Base-by-base conservation (phyloP, 2,113 vertebrate genomes). In the Sorex fumeus region DNA sequence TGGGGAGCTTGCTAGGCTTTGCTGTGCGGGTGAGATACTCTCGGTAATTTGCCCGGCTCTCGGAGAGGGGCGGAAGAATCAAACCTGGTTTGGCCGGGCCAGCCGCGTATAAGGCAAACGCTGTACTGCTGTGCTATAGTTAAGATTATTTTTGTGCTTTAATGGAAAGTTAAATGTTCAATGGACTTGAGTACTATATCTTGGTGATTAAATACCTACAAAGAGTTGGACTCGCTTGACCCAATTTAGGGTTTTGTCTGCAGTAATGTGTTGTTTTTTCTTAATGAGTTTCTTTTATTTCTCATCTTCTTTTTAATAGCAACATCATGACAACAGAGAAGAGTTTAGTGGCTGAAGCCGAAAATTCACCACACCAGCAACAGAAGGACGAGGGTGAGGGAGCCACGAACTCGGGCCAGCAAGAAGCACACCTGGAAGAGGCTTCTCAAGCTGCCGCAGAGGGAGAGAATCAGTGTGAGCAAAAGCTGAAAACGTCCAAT, bases 271-370 rank as follows among this genome's bases (percentile, higher is more conserved):
- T 8, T 27, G 94, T 87, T 82, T 91, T 53, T 53, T 18, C 53
- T 19, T 53, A 16, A 53, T 19, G 13, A 53, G 53, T 53, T 53
- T 87, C n/a, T 0, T 47, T 81, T 93, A 40, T 92, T 11, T 27
- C 19, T 32, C 76, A 96, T 96, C 60, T 72, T 91, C 53, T 95
- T 91, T 96, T 19, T 66, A 84, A 18, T 95, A 99, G 99, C 87
- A 60, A 94, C 98, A 98, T 97, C 98, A 99, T 99, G 99, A 99
- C 99, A 88, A 99, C 99, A 98, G 99, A 99, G 98, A 98, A 97
- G 98, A 98, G 98, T 96, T 92, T 95, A 71, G 97, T 93, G 84
- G 97, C 94, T 4, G 97, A 98, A 53, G 88, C 98, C 1, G 97
- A 98, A 98, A 97, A 57, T 81, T 97, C 98, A 0, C 97, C 97